Evolutionary conservation across 2,888 invertebrate genomes (phyloP).

Genomic region (Agrochola circellaris): DNA sequence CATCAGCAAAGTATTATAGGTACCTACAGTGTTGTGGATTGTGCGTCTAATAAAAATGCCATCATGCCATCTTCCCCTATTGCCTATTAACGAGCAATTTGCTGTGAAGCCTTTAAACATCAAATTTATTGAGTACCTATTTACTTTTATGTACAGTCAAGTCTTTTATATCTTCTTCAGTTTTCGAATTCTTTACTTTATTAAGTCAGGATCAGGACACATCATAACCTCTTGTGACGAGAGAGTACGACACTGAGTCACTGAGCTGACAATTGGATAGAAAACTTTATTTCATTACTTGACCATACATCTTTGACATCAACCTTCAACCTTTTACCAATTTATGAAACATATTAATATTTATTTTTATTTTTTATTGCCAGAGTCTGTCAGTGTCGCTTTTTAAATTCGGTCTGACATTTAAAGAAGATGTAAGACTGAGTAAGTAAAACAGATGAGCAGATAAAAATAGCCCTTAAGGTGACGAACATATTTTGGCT

Average conservation of each 20-base stretch:
- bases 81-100: slow-evolving; percentile 19
- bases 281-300: background rate
- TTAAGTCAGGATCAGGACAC: background rate
- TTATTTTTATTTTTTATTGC: background rate
- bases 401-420: background rate
- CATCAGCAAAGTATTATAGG: too few relatives aligned
- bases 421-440: background rate
- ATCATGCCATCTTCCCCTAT: slow-evolving; percentile 10
- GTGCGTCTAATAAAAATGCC: background rate
- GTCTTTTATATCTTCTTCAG: background rate
- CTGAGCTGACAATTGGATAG: background rate
- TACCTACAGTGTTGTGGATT: background rate
- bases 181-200: background rate
- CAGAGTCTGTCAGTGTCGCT: background rate
- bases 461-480: background rate
- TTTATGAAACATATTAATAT: too few relatives aligned
- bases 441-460: background rate
- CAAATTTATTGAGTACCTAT: slow-evolving; percentile 6
- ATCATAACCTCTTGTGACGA: background rate
- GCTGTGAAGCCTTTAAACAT: slow-evolving; percentile 13
- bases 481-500: background rate
- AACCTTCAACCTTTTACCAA: background rate
- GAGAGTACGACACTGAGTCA: too few relatives aligned
- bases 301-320: background rate
- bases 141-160: background rate